A percentile compares a stretch with the other conserved stretches of the same genome.
Conservation (phyloP, 2,113 vertebrate species). For the Progne subis region DNA sequence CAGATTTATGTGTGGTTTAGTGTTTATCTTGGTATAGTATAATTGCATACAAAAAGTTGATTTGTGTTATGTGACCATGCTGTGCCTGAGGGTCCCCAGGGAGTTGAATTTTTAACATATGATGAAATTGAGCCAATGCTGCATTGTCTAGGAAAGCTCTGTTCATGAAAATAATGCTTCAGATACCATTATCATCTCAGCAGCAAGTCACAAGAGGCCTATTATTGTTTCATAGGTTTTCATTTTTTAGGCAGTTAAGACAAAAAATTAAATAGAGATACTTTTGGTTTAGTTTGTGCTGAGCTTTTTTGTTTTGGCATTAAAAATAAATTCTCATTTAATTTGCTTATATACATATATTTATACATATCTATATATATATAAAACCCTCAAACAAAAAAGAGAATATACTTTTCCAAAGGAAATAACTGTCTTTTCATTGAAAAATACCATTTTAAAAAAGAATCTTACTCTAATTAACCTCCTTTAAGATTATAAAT, state of each 20-base stretch:
- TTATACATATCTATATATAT: too few species aligned
- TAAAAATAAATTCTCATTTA: not conserved
- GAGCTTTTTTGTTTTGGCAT: not conserved
- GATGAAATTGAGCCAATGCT: not conserved
- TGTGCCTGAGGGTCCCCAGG: not conserved
- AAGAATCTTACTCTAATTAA: not conserved
- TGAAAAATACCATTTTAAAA: not conserved
- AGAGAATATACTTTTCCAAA: not conserved
- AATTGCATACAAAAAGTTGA: not conserved
- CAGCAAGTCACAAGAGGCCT: not conserved
- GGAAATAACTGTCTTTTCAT: not conserved
- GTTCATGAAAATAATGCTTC: not conserved
- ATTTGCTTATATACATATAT: not conserved
- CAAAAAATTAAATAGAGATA: not conserved
- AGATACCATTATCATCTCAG: slow-evolving; percentile 10
- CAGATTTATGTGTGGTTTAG: not conserved
- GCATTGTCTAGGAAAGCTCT: not conserved
- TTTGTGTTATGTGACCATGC: not conserved
- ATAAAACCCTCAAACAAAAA: not conserved
- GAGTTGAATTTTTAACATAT: not conserved
- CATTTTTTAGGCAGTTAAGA: not conserved
- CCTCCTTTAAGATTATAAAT: not conserved
- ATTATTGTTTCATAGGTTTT: not conserved
- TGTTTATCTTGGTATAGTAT: not conserved
- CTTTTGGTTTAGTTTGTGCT: not conserved